Conservation (phyloP, 1,140 invertebrate species). For the Gonioctena quinquepunctata region DNA sequence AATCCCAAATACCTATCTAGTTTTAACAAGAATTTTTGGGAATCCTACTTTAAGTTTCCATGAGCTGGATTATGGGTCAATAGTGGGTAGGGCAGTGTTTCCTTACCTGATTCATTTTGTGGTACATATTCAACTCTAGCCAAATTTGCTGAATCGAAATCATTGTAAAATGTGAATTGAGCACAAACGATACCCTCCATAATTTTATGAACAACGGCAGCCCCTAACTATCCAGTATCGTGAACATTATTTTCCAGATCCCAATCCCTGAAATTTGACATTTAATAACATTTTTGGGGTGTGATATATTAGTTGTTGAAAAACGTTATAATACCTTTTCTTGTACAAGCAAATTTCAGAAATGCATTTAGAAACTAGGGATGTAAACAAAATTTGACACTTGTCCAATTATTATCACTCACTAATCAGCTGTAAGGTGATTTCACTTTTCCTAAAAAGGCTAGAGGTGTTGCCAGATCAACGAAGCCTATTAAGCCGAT, state of each 20-base stretch:
- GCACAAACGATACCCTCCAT: conserved; percentile 61
- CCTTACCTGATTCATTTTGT: conserved; percentile 50
- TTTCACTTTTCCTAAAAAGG: too few species aligned
- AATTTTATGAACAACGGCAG: conserved; percentile 12
- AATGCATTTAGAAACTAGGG: background rate
- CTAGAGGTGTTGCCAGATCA: too few species aligned
- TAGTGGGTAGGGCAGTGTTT: too few species aligned
- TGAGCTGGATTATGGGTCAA: too few species aligned
- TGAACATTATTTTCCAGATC: background rate
- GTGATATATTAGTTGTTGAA: too few species aligned
- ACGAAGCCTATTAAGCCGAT: too few species aligned
- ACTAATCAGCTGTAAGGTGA: conserved; percentile 1
- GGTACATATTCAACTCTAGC: conserved; percentile 73
- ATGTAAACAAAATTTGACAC: conserved; percentile 15
- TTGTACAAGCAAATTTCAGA: too few species aligned
- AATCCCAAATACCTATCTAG: too few species aligned
- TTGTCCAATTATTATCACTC: background rate
- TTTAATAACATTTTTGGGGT: too few species aligned
- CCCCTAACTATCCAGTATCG: background rate
- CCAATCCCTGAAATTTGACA: background rate
- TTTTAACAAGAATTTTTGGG: too few species aligned
- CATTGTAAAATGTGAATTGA: conserved; percentile 73
- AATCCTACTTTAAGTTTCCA: too few species aligned
- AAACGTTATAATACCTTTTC: too few species aligned
- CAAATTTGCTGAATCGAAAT: conserved; percentile 89